Conservation (phyloP, 2,797 vertebrate species). For the Mallotus villosus region DNA sequence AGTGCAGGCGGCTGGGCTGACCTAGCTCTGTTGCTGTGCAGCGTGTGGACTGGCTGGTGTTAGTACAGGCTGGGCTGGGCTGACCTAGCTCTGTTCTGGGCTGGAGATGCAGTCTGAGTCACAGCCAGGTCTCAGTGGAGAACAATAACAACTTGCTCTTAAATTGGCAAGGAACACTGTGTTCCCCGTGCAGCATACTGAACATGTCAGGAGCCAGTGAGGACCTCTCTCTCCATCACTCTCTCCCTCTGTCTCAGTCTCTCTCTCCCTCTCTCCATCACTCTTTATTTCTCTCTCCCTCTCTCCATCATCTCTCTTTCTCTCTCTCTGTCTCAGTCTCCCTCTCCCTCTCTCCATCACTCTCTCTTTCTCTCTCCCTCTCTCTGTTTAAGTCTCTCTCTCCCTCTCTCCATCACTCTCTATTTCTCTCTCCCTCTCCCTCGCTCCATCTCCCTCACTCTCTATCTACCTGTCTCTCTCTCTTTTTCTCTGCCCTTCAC, state of each 20-base stretch:
- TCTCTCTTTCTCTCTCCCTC: not conserved
- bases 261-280: not conserved
- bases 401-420: not conserved
- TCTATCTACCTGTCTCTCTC: not conserved
- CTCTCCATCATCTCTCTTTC: not conserved
- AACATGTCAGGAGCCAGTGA: constrained; percentile 43
- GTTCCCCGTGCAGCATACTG: constrained; percentile 42
- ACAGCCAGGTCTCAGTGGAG: constrained; percentile 46
- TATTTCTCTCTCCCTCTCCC: not conserved
- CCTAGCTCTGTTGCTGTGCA: too few species aligned
- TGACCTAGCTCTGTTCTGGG: constrained; percentile 63
- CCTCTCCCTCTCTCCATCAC: not conserved
- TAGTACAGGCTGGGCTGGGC: constrained; percentile 21
- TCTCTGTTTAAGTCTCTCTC: constrained; percentile 8
- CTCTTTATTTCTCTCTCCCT: not conserved
- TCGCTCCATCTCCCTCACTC: not conserved
- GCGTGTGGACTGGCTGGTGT: not conserved
- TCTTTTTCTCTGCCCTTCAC: not conserved
- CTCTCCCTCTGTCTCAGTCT: constrained; percentile 8
- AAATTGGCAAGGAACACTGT: constrained; percentile 46
- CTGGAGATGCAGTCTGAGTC: constrained; percentile 46
- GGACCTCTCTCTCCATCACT: constrained; percentile 7
- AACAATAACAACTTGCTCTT: constrained; percentile 50
- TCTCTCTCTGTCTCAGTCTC: not conserved
- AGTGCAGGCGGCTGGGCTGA: too few species aligned